Evolutionary conservation across 2,888 invertebrate species (phyloP).

Genomic region (Drosophila neoperkinsi): DNA sequence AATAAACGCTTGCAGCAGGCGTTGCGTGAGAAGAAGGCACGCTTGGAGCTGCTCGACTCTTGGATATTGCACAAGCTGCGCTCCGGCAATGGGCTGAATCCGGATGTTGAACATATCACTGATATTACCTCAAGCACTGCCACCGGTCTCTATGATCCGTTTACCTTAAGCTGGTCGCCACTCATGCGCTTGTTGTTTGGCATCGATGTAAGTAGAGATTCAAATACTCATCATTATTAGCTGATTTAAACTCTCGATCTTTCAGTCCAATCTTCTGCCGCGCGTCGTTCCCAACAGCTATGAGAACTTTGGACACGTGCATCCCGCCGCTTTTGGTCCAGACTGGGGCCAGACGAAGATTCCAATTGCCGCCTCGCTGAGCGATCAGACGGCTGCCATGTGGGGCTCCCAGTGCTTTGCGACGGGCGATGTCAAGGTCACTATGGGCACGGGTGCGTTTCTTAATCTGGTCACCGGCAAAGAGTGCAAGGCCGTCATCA

Average conservation of each 20-base stretch:
- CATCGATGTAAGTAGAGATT: constrained; percentile 85
- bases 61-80: constrained; percentile 95
- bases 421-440: constrained; percentile 92
- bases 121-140: constrained; percentile 97
- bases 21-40: constrained; percentile 88
- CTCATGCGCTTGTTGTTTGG: constrained; percentile 89
- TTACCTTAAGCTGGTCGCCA: constrained; percentile 92
- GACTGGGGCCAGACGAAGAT: constrained; percentile 86
- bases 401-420: constrained; percentile 94
- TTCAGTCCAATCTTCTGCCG: constrained; percentile 91
- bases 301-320: constrained; percentile 89
- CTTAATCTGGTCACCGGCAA: constrained; percentile 92
- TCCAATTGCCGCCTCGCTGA: constrained; percentile 87
- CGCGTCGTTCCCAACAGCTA: constrained; percentile 91
- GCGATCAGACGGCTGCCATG: constrained; percentile 94
- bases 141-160: constrained; percentile 97
- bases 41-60: constrained; percentile 96
- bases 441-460: constrained; percentile 97
- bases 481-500: constrained; percentile 91
- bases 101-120: constrained; percentile 88
- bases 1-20: constrained; percentile 89
- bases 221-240: background rate
- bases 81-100: constrained; percentile 72
- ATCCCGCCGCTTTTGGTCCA: constrained; percentile 89
- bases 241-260: background rate